These are phyloP conservation scores for Semnornis frantzii DNA, from an alignment of 2,113 vertebrate genomes.

Conservation along the genomic window DNA sequence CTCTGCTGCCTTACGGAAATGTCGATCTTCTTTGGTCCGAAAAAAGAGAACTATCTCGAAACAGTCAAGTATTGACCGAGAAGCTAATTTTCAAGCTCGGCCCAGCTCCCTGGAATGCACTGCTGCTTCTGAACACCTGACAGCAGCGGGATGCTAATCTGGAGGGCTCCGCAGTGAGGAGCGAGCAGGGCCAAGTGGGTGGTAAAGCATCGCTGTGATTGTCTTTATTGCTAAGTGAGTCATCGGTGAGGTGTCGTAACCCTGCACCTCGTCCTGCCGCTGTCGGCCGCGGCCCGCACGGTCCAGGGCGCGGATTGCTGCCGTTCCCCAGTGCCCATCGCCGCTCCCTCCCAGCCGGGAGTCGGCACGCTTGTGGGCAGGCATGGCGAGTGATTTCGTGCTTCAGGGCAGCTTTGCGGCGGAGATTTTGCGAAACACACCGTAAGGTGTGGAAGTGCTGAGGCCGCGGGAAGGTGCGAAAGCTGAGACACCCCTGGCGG, in stretches of 20 bases:
- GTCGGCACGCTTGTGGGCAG: neutral
- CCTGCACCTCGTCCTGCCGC: neutral
- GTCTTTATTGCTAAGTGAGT: neutral
- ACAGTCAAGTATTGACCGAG: slow-evolving; percentile 9
- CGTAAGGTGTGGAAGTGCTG: neutral
- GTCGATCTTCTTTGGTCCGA: neutral
- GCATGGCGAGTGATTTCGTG: fast-evolving
- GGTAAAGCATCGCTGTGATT: neutral
- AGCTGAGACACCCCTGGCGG: neutral
- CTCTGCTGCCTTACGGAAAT: neutral
- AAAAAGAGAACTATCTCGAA: neutral
- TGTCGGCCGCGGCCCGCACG: neutral
- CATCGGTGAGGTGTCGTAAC: neutral
- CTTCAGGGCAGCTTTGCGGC: neutral
- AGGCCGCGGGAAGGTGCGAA: neutral
- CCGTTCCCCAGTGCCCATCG: neutral
- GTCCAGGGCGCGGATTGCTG: neutral
- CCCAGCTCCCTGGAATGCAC: neutral
- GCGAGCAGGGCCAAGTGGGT: neutral
- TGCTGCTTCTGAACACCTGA: neutral
- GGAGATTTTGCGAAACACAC: neutral
- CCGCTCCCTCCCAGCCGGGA: neutral
- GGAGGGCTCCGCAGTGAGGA: neutral
- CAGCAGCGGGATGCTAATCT: neutral
- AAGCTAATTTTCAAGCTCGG: neutral